Base-by-base conservation (phyloP, 2,888 invertebrate species). In the Agapetus fuscipes region DNA sequence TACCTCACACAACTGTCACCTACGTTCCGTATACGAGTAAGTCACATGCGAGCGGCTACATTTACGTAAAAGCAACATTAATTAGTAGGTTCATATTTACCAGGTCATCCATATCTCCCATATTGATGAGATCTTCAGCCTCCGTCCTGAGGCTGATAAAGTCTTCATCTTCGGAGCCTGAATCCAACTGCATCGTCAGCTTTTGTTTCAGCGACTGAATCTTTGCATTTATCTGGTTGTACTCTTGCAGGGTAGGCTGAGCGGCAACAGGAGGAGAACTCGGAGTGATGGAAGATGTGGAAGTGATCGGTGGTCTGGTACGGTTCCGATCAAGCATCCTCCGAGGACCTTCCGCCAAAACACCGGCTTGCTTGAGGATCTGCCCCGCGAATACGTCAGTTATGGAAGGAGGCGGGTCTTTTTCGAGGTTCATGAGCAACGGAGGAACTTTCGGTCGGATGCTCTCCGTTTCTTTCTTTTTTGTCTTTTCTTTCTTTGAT, bases 321-420 rank as follows among this genome's bases (percentile, higher is more conserved):
- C 3, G 20, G 54, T 60, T 52, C 54, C 60, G 24, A 52, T 49
- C 20, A 4, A 20, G 20, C 20, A 20, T 20, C 20, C 9, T 20
- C 20, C 20, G 4, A 4, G 20, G 4, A 12, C 51, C 48, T 5
- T 64, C 64, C 26, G 64, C 35, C 17, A 17, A n/a, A 13, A 67
- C 61, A 1, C 69, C 69, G 54, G 69, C 69, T 43, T 65, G 65
- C 45, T 70, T 70, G 14, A 77, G 56, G 34, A 77, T 67, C 49
- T 76, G 76, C n/a, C 74, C 76, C 6, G 76, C 77, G 55, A 77
- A 75, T 0, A 75, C 71, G 56, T 77, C 76, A 1, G 76, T 75
- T 24, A 77, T 77, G 9, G 76, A 76, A 3, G 68, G 67, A 37
- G 71, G 66, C 3, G 68, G 64, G 38, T 62, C 60, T 45, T 50